Conservation (phyloP, 2,888 invertebrate genomes). For the Apamea epomidion region DNA sequence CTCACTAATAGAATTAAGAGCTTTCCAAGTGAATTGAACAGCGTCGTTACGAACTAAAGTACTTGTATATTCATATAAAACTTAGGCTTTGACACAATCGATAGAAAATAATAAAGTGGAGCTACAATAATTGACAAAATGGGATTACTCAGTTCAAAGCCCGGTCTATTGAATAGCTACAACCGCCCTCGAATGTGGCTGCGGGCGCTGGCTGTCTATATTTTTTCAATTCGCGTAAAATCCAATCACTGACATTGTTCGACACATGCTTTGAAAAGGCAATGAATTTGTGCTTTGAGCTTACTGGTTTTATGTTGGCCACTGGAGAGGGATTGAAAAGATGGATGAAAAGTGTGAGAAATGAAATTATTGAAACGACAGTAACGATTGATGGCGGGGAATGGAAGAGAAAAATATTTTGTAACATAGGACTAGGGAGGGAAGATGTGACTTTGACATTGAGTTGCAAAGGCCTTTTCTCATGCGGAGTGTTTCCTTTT, state of each 20-base stretch:
- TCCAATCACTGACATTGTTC: slow-evolving; percentile 13
- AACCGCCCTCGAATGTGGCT: background rate
- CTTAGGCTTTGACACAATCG: slow-evolving; percentile 15
- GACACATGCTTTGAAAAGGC: slow-evolving; percentile 15
- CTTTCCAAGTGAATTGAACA: slow-evolving; percentile 56
- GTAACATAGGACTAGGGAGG: background rate
- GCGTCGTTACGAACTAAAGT: slow-evolving; percentile 24
- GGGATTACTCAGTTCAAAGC: background rate
- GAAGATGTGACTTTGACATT: background rate
- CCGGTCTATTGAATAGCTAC: slow-evolving; percentile 11
- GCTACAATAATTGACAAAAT: slow-evolving; percentile 12
- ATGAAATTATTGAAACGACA: background rate
- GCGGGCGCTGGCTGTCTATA: slow-evolving; percentile 4
- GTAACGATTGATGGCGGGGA: background rate
- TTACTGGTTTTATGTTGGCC: background rate
- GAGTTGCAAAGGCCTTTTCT: background rate
- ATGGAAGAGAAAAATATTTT: background rate
- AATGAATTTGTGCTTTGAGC: background rate
- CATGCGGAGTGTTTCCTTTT: background rate
- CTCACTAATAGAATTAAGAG: slow-evolving; percentile 63
- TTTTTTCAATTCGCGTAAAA: slow-evolving; percentile 12
- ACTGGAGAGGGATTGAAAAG: background rate
- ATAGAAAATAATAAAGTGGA: slow-evolving; percentile 29
- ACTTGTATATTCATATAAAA: background rate
- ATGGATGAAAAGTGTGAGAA: background rate